Evolutionary conservation across 2,888 invertebrate genomes (phyloP), one percentile per base, ranked within the genome.

Genomic region (Macaria liturata): DNA sequence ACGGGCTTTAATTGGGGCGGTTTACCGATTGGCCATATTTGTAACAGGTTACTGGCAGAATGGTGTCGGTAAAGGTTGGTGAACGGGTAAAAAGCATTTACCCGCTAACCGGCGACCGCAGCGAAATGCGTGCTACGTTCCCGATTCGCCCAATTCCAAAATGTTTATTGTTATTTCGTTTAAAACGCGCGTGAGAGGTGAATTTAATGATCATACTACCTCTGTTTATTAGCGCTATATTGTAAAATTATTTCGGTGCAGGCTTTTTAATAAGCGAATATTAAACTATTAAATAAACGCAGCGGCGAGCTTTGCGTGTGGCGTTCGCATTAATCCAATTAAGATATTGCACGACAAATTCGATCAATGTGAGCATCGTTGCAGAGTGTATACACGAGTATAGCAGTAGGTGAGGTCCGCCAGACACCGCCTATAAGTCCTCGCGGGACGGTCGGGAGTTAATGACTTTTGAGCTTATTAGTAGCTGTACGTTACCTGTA

Each of bases 1-100:
- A 64, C 65, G 61, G 59, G 59, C 57, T 52, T 62, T 69, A 69
- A 66, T 69, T 66, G 64, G 65, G 57, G 67, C 64, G 69, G 67
- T 69, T 68, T 62, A 69, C 68, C 67, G 59, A 60, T 65, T 62
- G 54, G 59, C 64, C 62, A 63, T 65, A 68, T 63, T 65, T 61
- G 65, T 68, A 63, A 63, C 62, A 57, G 55, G 61, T 62, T 58
- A 60, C 67, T 37, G 52, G 9, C 55, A 52, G 46, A 49, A 53
- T 31, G 49, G 51, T 46, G 49, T 34, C 32, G 47, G 46, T 46
- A 53, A 40, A 54, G 59, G 54, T 50, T 50, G 50, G 30, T 45
- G 7, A 51, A 48, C 31, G 59, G 47, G 42, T 52, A 56, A 60
- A 52, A 54, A 51, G 43, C 54, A 43, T 50, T 59, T 59, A 44